Percentiles rank a stretch among this genome's conserved stretches.
These are phyloP conservation scores for Ciona savignyi DNA, from an alignment of 23 tunicate species.

Conservation along the genomic window DNA sequence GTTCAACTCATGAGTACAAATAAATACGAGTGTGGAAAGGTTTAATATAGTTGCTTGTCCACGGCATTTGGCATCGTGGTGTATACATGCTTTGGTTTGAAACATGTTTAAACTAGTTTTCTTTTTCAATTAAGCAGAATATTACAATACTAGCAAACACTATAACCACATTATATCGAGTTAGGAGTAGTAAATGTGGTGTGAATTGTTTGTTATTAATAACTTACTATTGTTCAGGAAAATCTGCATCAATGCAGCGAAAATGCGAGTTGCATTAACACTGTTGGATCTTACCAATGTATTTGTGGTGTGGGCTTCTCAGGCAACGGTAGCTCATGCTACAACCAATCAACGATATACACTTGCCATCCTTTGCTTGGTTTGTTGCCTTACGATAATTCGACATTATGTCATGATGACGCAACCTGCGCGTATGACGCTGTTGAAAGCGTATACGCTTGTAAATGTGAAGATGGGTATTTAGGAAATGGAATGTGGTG, in stretches of 20 bases:
- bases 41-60: too few relatives aligned
- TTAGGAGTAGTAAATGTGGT: too few relatives aligned
- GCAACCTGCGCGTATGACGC: not conserved
- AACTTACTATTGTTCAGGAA: not conserved
- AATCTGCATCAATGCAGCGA: not conserved
- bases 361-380: not conserved
- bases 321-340: not conserved
- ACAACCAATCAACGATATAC: not conserved
- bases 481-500: slow-evolving; percentile 2
- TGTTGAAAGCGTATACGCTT: not conserved
- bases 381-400: not conserved
- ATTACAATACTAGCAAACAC: too few relatives aligned
- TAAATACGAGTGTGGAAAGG: too few relatives aligned
- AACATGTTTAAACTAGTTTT: too few relatives aligned
- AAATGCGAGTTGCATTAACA: not conserved
- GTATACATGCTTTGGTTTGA: too few relatives aligned
- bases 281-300: not conserved
- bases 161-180: too few relatives aligned
- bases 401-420: slow-evolving; percentile 4
- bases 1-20: too few relatives aligned
- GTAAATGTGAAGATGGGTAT: slow-evolving; percentile 4
- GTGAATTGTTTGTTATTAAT: not conserved
- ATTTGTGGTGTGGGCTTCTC: not conserved
- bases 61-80: too few relatives aligned
- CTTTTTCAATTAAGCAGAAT: too few relatives aligned